These are phyloP conservation scores for Listronotus bonariensis DNA, from an alignment of 1,140 invertebrate species.

Conservation along the genomic window DNA sequence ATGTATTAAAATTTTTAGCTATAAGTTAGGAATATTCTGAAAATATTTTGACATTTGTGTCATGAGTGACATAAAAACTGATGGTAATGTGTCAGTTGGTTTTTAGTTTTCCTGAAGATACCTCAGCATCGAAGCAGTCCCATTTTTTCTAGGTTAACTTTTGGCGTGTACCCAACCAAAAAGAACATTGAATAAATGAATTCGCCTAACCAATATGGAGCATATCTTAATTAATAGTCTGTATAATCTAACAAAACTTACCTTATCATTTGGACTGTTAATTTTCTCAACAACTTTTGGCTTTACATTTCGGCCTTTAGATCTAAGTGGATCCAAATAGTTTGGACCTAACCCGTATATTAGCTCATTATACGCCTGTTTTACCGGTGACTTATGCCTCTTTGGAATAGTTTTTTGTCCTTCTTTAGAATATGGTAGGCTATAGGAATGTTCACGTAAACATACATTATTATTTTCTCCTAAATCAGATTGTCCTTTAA, in stretches of 20 bases:
- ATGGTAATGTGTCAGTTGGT: too few relatives aligned
- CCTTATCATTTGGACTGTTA: conserved; percentile 20
- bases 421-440: conserved; percentile 26
- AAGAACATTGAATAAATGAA: too few relatives aligned
- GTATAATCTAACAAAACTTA: neutral
- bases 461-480: conserved; percentile 5
- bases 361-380: conserved; percentile 29
- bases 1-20: too few relatives aligned
- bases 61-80: too few relatives aligned
- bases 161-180: too few relatives aligned
- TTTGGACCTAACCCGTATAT: conserved; percentile 28
- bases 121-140: too few relatives aligned
- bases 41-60: too few relatives aligned
- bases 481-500: neutral
- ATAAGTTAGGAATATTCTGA: too few relatives aligned
- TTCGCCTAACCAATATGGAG: too few relatives aligned
- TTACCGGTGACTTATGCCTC: conserved; percentile 25
- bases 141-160: too few relatives aligned
- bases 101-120: too few relatives aligned
- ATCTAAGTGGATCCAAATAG: conserved; percentile 21
- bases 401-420: conserved; percentile 8
- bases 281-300: conserved; percentile 10
- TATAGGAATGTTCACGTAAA: conserved; percentile 41
- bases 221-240: too few relatives aligned
- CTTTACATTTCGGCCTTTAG: conserved; percentile 2